Base-by-base conservation (phyloP, 2,888 invertebrate genomes). In the Pterobdella sp. region DNA sequence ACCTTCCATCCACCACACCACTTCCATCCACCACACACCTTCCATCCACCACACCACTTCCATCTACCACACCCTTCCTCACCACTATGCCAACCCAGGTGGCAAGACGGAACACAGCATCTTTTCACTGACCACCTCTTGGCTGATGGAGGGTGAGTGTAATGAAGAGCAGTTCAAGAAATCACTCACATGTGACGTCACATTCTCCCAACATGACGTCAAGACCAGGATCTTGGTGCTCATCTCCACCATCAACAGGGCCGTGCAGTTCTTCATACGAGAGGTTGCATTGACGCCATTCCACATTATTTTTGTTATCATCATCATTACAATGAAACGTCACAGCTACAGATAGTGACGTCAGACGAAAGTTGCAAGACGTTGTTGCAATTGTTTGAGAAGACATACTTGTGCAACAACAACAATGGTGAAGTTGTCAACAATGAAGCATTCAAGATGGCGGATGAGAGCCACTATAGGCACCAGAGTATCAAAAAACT, bases 301-400 rank as follows among this genome's bases (percentile, higher is more conserved):
- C 60, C 18, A 4, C 60, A 56, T 56, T 26, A 56, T 56, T 26
- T 26, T 56, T 26, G 3, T 56, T 26, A 56, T 56, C 60, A 56
- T 56, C 60, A 56, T 56, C 60, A 56, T 56, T 26, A 56, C 26
- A 22, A 56, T 56, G n/a, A n/a, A n/a, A n/a, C 60, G 4, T 56
- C 60, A 56, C 60, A 56, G 60, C 60, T 56, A 18, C 60, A 56
- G 26, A 22, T 56, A 22, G n/a, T 56, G 3, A 26, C n/a, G n/a
- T 56, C 60, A 7, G 60, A 56, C 26, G 60, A 56, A n/a, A 56
- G 26, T 26, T 14, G 14, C 7, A 56, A 26, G 26, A 56, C 18
- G n/a, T 22, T 56, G 4, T 26, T 56, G 18, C n/a, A 56, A n/a
- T 3, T 56, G n/a, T 56, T 56, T 56, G 60, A 56, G 26, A 26